Conservation (phyloP, 2,113 vertebrate genomes). For the Loxodonta africana region DNA sequence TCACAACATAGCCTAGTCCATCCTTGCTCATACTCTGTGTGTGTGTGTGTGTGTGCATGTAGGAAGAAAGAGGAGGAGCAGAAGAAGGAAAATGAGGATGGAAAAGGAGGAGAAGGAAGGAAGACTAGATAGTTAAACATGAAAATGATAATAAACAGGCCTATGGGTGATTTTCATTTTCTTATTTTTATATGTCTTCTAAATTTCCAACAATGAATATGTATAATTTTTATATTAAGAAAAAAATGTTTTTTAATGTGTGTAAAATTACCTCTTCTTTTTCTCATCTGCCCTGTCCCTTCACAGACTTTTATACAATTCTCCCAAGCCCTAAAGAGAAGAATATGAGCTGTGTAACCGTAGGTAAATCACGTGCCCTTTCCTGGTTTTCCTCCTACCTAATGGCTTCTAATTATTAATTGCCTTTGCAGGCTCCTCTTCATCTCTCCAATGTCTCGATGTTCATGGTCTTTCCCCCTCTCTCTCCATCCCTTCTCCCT, state of each 20-base stretch:
- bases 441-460: neutral
- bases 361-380: neutral
- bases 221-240: conserved; percentile 20
- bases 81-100: no score
- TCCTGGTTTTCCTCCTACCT: conserved; percentile 35
- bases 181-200: neutral
- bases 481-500: neutral
- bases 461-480: neutral
- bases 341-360: neutral
- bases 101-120: neutral
- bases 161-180: neutral
- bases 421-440: neutral
- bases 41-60: neutral
- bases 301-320: neutral
- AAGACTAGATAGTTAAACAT: neutral
- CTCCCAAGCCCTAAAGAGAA: neutral
- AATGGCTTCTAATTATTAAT: neutral
- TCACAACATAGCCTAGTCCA: neutral
- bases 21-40: neutral
- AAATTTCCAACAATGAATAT: conserved; percentile 33
- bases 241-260: conserved; percentile 6
- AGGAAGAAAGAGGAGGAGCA: neutral
- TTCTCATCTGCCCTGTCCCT: neutral
- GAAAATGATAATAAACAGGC: neutral
- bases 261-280: conserved; percentile 13